phyloP scores from a whole-genome alignment of 2,797 vertebrate species.

The Sylvia borin region DNA sequence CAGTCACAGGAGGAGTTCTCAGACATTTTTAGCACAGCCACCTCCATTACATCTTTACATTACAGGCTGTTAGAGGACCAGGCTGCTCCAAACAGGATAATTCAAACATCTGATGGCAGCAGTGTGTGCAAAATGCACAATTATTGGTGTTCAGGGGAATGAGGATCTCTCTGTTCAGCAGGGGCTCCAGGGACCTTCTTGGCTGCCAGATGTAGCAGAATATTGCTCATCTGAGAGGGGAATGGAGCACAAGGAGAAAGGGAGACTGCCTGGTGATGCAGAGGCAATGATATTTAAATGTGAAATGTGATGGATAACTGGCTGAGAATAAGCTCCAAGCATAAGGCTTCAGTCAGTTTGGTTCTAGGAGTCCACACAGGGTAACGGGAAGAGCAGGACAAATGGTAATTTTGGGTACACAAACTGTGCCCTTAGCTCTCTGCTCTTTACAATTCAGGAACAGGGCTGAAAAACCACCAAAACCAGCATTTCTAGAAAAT shows the following conservation, averaged over 20 bases:
- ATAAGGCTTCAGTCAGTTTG: not conserved
- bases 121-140: not conserved
- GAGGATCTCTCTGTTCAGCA: not conserved
- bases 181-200: not conserved
- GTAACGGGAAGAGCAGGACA: not conserved
- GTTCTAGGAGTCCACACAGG: not conserved
- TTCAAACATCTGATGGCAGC: not conserved
- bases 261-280: not conserved
- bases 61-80: not conserved
- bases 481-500: not conserved
- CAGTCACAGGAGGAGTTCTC: not conserved
- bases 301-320: not conserved
- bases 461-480: fast-evolving
- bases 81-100: not conserved
- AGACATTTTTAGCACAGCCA: not conserved
- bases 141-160: not conserved
- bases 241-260: not conserved
- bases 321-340: not conserved
- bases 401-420: too few relatives aligned
- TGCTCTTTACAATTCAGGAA: not conserved
- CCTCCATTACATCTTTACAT: not conserved
- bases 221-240: not conserved
- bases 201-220: not conserved
- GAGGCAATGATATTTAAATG: not conserved
- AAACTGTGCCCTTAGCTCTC: not conserved